Conservation (phyloP, 1,140 invertebrate species). For the Centruroides vittatus region DNA sequence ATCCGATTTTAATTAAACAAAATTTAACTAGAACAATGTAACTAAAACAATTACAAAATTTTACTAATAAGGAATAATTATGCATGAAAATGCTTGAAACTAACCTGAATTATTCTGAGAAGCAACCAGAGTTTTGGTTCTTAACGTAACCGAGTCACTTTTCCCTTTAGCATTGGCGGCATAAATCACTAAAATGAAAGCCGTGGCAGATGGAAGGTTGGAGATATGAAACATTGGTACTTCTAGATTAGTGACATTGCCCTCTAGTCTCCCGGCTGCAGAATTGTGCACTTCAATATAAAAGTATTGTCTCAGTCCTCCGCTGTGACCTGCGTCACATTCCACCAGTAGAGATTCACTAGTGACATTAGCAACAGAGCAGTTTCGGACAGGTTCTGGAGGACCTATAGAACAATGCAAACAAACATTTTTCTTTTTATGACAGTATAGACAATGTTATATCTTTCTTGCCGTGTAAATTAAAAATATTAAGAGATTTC, state of each 20-base stretch:
- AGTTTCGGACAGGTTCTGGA: slow-evolving; percentile 20
- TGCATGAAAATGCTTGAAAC: too few species aligned
- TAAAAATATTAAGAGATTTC: neutral
- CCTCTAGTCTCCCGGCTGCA: slow-evolving; percentile 34
- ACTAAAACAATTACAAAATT: too few species aligned
- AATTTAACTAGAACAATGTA: too few species aligned
- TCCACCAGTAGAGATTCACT: slow-evolving; percentile 44
- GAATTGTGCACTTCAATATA: slow-evolving; percentile 56
- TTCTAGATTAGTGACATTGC: slow-evolving; percentile 34
- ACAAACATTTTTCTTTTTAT: neutral
- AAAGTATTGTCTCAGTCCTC: slow-evolving; percentile 64
- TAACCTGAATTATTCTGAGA: slow-evolving; percentile 3
- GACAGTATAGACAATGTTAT: neutral
- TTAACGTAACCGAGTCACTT: slow-evolving; percentile 36
- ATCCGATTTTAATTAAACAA: too few species aligned
- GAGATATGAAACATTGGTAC: slow-evolving; percentile 45
- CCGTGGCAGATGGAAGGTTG: slow-evolving; percentile 28
- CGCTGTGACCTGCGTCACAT: slow-evolving; percentile 58
- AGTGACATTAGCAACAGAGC: slow-evolving; percentile 20
- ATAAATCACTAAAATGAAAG: slow-evolving; percentile 40
- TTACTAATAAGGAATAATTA: too few species aligned
- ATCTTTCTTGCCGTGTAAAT: neutral
- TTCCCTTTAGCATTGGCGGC: slow-evolving; percentile 53
- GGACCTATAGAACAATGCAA: slow-evolving; percentile 17
- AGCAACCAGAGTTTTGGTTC: slow-evolving; percentile 14